A percentile compares a stretch with the other conserved stretches of the same genome.
phyloP scores from a whole-genome alignment of 2,888 invertebrate species.

The Spialia ferax region DNA sequence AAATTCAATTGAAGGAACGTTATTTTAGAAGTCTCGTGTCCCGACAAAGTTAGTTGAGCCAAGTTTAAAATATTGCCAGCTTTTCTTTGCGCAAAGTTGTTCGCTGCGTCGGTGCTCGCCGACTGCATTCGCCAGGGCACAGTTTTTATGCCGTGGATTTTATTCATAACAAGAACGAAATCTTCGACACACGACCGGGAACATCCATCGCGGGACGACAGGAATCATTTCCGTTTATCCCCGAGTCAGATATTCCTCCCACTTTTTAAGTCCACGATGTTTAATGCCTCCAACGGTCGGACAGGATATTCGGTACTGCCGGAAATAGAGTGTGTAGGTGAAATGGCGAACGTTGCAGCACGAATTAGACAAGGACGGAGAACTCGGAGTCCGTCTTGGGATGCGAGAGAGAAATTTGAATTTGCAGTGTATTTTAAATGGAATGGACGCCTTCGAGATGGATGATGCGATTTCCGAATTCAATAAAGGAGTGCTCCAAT shows the following conservation, averaged over 20 bases:
- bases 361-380: conserved; percentile 54
- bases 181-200: conserved; percentile 38
- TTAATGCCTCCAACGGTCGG: conserved; percentile 65
- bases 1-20: conserved; percentile 35
- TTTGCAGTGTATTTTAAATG: conserved; percentile 39
- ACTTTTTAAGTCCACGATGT: conserved; percentile 74
- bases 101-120: conserved; percentile 21
- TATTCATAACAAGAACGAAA: conserved; percentile 40
- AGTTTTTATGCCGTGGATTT: conserved; percentile 26
- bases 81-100: conserved; percentile 36
- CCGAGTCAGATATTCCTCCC: conserved; percentile 75
- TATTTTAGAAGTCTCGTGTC: conserved; percentile 32
- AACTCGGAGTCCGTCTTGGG: conserved; percentile 29
- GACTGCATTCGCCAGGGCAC: conserved; percentile 33
- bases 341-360: conserved; percentile 56
- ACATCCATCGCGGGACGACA: conserved; percentile 58
- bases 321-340: conserved; percentile 82
- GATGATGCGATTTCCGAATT: conserved; percentile 38
- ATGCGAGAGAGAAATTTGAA: conserved; percentile 37
- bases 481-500: conserved; percentile 19
- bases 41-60: conserved; percentile 22
- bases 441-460: conserved; percentile 31
- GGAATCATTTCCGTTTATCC: conserved; percentile 81
- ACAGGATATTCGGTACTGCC: conserved; percentile 72
- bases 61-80: conserved; percentile 32